Conservation (phyloP, 2,113 vertebrate genomes). For the Caranx ignobilis region DNA sequence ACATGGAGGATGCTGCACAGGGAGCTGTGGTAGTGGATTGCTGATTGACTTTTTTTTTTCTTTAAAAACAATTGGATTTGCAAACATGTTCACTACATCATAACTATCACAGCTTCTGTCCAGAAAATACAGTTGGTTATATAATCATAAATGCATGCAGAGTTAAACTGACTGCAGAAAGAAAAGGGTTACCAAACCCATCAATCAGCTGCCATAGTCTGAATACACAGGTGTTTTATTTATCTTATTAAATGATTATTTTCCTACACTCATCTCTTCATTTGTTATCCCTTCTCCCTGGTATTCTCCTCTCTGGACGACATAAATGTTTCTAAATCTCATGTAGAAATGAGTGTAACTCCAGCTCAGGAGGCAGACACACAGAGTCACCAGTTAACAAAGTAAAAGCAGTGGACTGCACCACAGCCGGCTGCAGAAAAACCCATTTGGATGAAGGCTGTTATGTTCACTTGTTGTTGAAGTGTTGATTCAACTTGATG, state of each 20-base stretch:
- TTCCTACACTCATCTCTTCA: background rate
- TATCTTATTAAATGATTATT: background rate
- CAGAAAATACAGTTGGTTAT: background rate
- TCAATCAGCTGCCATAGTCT: conserved; percentile 2
- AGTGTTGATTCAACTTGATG: conserved; percentile 13
- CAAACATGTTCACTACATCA: conserved; percentile 4
- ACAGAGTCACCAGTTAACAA: background rate
- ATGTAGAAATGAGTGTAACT: background rate
- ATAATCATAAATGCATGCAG: background rate
- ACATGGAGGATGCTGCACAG: conserved; percentile 26
- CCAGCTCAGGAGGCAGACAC: background rate
- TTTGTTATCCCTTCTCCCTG: background rate
- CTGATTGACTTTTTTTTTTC: conserved; percentile 20
- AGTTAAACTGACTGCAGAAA: no score
- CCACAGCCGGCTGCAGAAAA: conserved; percentile 2
- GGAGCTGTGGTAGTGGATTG: conserved; percentile 13
- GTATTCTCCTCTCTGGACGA: background rate
- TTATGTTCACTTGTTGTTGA: background rate
- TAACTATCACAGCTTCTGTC: background rate
- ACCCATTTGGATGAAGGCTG: background rate
- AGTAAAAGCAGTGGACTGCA: background rate
- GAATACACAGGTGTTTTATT: background rate
- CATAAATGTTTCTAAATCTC: background rate
- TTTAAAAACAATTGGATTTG: conserved; percentile 7
- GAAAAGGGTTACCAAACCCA: background rate